Conservation (phyloP, 1,140 invertebrate genomes). For the Radopholus similis region DNA sequence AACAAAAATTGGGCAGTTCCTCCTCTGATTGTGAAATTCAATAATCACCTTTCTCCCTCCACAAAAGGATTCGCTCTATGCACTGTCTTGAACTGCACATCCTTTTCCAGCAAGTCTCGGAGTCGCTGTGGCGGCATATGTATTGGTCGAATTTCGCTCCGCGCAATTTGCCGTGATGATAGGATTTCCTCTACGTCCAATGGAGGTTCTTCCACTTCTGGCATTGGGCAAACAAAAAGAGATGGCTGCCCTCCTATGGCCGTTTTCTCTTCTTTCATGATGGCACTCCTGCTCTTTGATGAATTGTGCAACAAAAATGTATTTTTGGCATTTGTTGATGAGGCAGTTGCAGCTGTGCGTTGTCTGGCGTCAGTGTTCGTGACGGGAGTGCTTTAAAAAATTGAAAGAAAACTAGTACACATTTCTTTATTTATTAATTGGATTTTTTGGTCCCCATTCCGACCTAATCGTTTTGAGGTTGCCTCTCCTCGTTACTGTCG, state of each 20-base stretch:
- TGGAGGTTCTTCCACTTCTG: constrained; percentile 9
- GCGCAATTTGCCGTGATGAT: constrained; percentile 36
- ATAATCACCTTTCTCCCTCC: constrained; percentile 5
- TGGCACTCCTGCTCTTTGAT: too few relatives aligned
- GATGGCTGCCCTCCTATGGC: not conserved
- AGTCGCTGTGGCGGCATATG: constrained; percentile 33
- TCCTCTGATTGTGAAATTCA: constrained; percentile 2
- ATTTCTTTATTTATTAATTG: too few relatives aligned
- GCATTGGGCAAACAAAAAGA: not conserved
- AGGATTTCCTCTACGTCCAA: constrained; percentile 53
- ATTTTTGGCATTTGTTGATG: too few relatives aligned
- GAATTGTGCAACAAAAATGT: too few relatives aligned
- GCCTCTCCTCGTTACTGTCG: too few relatives aligned
- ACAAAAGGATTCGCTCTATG: constrained; percentile 36
- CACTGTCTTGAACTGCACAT: constrained; percentile 35
- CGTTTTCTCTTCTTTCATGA: not conserved
- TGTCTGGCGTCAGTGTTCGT: too few relatives aligned
- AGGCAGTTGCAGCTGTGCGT: too few relatives aligned
- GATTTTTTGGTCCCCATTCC: too few relatives aligned
- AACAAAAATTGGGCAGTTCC: not conserved
- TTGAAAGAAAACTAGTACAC: too few relatives aligned
- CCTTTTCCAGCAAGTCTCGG: constrained; percentile 46
- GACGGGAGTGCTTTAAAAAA: too few relatives aligned
- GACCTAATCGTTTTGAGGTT: too few relatives aligned
- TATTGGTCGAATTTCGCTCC: constrained; percentile 34